phyloP scores from a whole-genome alignment of 2,113 vertebrate species.

The Bubalus kerabau region DNA sequence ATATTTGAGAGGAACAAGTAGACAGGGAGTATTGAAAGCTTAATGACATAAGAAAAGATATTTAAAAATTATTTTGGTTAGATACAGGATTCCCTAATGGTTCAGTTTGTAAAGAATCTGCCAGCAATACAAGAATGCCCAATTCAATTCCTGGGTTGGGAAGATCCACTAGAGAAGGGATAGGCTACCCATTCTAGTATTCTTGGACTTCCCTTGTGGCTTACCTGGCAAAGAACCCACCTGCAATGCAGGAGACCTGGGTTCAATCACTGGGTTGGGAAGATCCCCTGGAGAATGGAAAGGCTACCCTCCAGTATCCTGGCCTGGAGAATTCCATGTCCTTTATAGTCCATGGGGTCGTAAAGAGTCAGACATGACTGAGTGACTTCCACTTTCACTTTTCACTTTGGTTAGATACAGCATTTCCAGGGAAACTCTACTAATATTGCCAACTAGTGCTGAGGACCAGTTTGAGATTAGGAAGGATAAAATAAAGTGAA shows the following conservation, averaged over 20 bases:
- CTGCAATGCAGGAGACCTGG: background rate
- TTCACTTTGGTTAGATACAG: background rate
- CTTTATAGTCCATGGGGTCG: background rate
- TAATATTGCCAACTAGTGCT: background rate
- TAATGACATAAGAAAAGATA: background rate
- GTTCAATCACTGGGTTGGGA: background rate
- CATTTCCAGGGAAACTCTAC: background rate
- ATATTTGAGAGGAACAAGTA: background rate
- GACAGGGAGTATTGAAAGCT: background rate
- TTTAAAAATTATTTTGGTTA: background rate
- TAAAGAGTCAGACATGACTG: background rate
- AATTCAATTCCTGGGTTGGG: rapidly evolving
- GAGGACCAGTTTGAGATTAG: background rate
- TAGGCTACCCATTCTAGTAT: background rate
- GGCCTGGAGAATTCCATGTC: background rate
- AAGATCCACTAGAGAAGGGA: background rate
- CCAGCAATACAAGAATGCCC: background rate
- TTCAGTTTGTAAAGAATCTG: rapidly evolving
- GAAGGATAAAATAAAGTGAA: background rate
- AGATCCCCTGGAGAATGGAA: background rate
- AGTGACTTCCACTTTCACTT: background rate
- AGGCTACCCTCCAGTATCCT: background rate
- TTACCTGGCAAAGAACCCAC: background rate
- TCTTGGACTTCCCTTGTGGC: background rate
- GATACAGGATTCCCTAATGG: background rate